Evolutionary conservation across 2,888 invertebrate species (phyloP).

Genomic region (Archips xylosteana): DNA sequence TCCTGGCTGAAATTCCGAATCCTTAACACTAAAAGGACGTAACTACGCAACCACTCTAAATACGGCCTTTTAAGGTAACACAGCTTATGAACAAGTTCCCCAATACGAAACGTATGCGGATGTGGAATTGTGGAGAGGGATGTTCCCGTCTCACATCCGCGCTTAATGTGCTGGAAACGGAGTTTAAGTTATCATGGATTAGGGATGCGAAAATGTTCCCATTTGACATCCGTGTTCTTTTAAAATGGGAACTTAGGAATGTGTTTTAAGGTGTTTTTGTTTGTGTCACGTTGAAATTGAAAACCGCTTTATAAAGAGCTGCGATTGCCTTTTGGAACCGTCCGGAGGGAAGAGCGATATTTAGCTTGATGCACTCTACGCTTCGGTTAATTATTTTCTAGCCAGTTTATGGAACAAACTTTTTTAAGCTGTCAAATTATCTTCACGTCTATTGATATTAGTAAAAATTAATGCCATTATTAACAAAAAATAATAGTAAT

Average conservation of each 20-base stretch:
- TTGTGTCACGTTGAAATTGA: no score
- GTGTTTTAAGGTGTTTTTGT: neutral
- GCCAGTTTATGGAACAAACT: no score
- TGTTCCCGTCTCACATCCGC: conserved; percentile 2
- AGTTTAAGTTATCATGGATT: conserved; percentile 49
- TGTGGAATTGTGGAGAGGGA: conserved; percentile 28
- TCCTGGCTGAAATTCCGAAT: neutral
- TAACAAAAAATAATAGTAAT: no score
- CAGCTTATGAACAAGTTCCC: conserved; percentile 48
- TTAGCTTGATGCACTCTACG: no score
- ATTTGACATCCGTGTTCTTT: conserved; percentile 31
- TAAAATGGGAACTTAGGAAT: neutral
- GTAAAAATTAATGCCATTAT: no score
- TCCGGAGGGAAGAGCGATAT: no score
- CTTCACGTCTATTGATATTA: no score
- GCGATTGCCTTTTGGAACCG: no score
- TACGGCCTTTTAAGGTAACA: neutral
- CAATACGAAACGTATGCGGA: conserved; percentile 51
- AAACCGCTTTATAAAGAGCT: neutral
- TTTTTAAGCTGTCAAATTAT: no score
- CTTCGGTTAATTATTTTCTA: no score
- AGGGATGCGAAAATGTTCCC: conserved; percentile 28
- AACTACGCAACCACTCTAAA: neutral
- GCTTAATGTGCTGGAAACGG: conserved; percentile 46
- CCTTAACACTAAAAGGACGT: neutral